Evolutionary conservation across 2,888 invertebrate species (phyloP), one percentile per base, ranked within the genome.

Genomic region (Buathra laborator): DNA sequence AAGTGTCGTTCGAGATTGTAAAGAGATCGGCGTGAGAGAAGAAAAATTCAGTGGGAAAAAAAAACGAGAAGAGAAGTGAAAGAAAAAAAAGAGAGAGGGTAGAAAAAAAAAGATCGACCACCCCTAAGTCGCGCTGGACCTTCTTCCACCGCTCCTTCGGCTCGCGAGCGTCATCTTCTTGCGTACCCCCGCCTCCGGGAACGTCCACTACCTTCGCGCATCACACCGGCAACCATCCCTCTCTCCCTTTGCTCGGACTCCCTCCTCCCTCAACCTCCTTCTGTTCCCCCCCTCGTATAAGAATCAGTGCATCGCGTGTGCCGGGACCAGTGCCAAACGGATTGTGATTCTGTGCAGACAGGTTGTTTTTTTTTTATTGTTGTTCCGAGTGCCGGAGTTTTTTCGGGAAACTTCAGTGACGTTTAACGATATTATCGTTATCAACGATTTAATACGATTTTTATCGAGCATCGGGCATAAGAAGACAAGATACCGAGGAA

Each of bases 241-340:
- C 81, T 84, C 83, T 81, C 81, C 84, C 85, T 83, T 83, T 72
- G 79, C 87, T 83, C 81, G 71, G 67, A 68, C 80, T 81, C 79
- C 81, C 77, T 83, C 82, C 84, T 86, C 84, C 81, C 88, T 85
- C 88, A 89, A 87, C 89, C 88, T 88, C 85, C 83, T 88, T 87
- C 88, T 70, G 68, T 68, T 48, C 44, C 83, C 87, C 89, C 89
- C 89, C 89, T 89, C 88, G 88, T 92, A 93, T 93, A 92, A 93
- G 91, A 93, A 93, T 92, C 92, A 91, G 91, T 93, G 93, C 91
- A 90, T 89, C 90, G 90, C 89, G 90, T 90, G 92, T 91, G 90
- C 89, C 89, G 89, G 89, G 89, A 92, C 87, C 93, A 93, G 93
- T 93, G 92, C 89, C 89, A 90, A 91, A 90, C 90, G 90, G 90